phyloP scores from a whole-genome alignment of 2,888 invertebrate species.

The Clanis bilineata region DNA sequence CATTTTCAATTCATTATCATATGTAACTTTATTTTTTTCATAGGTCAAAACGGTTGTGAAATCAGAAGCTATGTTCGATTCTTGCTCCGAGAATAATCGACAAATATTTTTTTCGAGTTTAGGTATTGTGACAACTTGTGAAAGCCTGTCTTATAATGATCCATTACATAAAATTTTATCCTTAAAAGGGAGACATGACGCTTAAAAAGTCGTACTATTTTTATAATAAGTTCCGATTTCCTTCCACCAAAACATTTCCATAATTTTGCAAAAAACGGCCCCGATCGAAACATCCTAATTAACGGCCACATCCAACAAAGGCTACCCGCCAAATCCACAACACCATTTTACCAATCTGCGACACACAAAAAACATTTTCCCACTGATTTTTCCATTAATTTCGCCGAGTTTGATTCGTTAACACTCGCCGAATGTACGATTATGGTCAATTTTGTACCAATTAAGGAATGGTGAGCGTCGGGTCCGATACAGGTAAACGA shows the following conservation, averaged over 20 bases:
- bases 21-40: too few species aligned
- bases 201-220: too few species aligned
- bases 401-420: conserved; percentile 36
- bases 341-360: not conserved
- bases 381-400: conserved; percentile 22
- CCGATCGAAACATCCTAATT: not conserved
- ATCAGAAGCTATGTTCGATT: too few species aligned
- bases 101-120: too few species aligned
- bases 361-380: conserved; percentile 4
- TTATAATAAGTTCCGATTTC: too few species aligned
- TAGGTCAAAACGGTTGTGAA: too few species aligned
- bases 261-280: not conserved
- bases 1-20: too few species aligned
- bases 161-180: too few species aligned
- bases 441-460: conserved; percentile 66
- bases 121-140: too few species aligned
- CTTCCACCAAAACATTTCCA: not conserved
- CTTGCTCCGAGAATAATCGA: too few species aligned
- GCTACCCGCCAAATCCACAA: not conserved
- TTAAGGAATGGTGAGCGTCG: conserved; percentile 60
- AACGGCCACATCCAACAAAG: not conserved
- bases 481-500: conserved; percentile 45
- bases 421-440: conserved; percentile 35
- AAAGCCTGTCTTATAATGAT: too few species aligned
- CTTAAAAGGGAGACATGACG: too few species aligned